Evolutionary conservation across 2,113 vertebrate genomes (phyloP).

Genomic region (Varanus komodoensis): DNA sequence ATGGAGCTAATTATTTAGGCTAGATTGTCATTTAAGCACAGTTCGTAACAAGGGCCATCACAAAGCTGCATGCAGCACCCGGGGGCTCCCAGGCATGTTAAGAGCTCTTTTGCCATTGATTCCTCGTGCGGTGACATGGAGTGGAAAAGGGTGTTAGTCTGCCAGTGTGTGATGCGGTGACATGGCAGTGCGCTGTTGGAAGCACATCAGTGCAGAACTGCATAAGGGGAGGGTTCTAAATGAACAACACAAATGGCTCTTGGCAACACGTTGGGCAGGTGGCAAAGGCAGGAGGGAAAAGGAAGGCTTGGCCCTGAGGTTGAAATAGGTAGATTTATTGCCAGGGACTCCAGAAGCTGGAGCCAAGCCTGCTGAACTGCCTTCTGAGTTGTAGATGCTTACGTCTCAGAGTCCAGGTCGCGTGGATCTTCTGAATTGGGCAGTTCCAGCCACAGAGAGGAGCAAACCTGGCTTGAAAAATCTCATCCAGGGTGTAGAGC

Average conservation of each 20-base stretch:
- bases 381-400: neutral
- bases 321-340: neutral
- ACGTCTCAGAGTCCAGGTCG: neutral
- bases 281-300: neutral
- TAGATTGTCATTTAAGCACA: constrained; percentile 29
- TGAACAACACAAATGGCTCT: neutral
- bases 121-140: constrained; percentile 27
- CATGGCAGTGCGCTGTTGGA: neutral
- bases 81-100: constrained; percentile 26
- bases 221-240: neutral
- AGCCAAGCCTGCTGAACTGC: no score
- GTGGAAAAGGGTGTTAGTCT: neutral
- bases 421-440: neutral
- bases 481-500: neutral
- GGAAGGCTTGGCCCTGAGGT: neutral
- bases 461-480: neutral
- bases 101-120: neutral
- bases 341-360: neutral
- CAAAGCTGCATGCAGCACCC: neutral
- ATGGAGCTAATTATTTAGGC: constrained; percentile 51
- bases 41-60: neutral
- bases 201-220: neutral
- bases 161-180: neutral
- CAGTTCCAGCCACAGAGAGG: neutral
- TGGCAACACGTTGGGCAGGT: neutral